phyloP scores from a whole-genome alignment of 1,140 invertebrate genomes.

The Brachionus plicatilis region DNA sequence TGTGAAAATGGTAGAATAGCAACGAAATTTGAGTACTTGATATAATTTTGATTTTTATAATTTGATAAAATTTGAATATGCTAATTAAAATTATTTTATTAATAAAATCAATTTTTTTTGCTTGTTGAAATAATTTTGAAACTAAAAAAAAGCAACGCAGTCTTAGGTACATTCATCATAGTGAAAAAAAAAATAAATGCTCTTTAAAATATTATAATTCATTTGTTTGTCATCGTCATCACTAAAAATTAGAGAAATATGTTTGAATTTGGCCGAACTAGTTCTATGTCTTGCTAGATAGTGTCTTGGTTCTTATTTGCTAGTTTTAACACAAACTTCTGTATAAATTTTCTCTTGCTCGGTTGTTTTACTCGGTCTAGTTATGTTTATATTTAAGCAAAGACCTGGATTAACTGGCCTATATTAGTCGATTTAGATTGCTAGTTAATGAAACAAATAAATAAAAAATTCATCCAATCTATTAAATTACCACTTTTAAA shows the following conservation, averaged over 20 bases:
- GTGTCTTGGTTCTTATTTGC: not conserved
- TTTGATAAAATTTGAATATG: constrained; percentile 4
- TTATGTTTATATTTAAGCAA: not conserved
- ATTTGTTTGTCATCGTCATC: constrained; percentile 25
- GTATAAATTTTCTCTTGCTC: not conserved
- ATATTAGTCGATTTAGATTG: not conserved
- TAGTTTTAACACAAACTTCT: not conserved
- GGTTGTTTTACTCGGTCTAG: not conserved
- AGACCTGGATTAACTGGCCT: constrained; percentile 18
- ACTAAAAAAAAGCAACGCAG: not conserved
- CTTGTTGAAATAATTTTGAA: constrained; percentile 8
- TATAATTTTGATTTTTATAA: not conserved
- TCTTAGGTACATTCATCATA: not conserved
- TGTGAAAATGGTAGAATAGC: not conserved
- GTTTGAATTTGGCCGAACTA: not conserved
- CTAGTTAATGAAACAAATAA: not conserved
- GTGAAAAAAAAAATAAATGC: not conserved
- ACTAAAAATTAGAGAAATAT: not conserved
- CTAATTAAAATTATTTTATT: constrained; percentile 26
- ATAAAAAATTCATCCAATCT: not conserved
- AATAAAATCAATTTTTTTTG: constrained; percentile 25
- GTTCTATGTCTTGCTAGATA: not conserved
- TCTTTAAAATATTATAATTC: constrained; percentile 12
- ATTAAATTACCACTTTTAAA: not conserved
- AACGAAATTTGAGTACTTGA: not conserved